These are phyloP conservation scores for Agrochola circellaris DNA, from an alignment of 2,888 invertebrate species.

Conservation along the genomic window DNA sequence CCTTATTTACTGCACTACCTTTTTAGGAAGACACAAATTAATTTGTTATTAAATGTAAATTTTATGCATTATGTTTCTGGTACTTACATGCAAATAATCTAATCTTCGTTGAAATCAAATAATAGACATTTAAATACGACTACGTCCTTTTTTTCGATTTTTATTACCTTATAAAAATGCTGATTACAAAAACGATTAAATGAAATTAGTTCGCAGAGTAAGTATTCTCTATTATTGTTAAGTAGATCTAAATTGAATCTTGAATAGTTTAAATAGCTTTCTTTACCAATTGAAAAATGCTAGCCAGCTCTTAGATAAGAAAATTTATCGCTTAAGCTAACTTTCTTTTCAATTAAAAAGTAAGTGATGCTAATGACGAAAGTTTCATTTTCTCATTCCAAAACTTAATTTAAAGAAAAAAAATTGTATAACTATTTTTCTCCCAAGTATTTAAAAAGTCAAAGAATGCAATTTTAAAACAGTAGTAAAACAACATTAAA, in stretches of 20 bases:
- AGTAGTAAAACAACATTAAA: too few species aligned
- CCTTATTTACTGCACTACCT: conserved; percentile 11
- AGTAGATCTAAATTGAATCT: conserved; percentile 47
- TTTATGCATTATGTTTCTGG: conserved; percentile 39
- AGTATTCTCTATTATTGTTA: conserved; percentile 21
- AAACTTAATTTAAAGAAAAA: background rate
- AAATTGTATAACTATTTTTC: background rate
- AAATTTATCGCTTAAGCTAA: background rate
- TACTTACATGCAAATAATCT: conserved; percentile 12
- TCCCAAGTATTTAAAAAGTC: background rate
- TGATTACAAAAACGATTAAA: conserved; percentile 19
- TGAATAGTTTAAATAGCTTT: conserved; percentile 1
- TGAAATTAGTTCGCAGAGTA: conserved; percentile 14
- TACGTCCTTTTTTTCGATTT: background rate
- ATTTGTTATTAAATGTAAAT: conserved; percentile 21
- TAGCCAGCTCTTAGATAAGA: background rate
- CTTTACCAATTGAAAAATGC: conserved; percentile 6
- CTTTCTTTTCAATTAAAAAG: conserved; percentile 17
- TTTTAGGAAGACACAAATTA: conserved; percentile 28
- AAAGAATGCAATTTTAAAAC: too few species aligned
- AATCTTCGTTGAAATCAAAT: conserved; percentile 13
- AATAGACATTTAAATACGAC: conserved; percentile 1
- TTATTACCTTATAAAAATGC: background rate
- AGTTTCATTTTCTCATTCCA: background rate
- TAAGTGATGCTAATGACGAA: background rate